Evolutionary conservation across 2,113 vertebrate species (phyloP).

Genomic region (Meriones unguiculatus): DNA sequence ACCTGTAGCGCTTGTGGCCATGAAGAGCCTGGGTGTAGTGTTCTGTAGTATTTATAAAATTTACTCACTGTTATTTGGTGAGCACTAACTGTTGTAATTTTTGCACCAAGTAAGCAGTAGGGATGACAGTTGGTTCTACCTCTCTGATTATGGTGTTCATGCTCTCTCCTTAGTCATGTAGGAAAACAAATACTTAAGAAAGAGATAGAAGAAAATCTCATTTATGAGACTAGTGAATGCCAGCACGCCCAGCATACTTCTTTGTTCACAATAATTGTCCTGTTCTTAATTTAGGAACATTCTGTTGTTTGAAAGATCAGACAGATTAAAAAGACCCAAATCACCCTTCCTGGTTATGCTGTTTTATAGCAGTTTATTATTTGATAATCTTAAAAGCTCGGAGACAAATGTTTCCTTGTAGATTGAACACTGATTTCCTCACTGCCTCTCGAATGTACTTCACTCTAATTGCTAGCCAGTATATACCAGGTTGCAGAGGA

Average conservation of each 20-base stretch:
- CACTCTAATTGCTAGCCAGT: background rate
- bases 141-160: background rate
- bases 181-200: conserved; percentile 6
- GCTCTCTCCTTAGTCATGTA: background rate
- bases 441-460: background rate
- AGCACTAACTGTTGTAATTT: background rate
- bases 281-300: background rate
- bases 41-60: background rate
- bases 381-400: background rate
- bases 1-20: background rate
- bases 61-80: background rate
- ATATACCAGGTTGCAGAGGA: background rate
- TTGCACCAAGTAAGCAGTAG: background rate
- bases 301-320: conserved; percentile 1
- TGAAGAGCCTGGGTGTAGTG: fast-evolving
- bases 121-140: background rate
- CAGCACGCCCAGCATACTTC: background rate
- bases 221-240: background rate
- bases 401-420: background rate
- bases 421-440: background rate
- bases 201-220: background rate
- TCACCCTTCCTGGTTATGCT: background rate
- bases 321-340: background rate
- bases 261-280: background rate
- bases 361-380: background rate